These are phyloP conservation scores for Hoplodrina blanda DNA, from an alignment of 2,888 invertebrate species.

Conservation along the genomic window DNA sequence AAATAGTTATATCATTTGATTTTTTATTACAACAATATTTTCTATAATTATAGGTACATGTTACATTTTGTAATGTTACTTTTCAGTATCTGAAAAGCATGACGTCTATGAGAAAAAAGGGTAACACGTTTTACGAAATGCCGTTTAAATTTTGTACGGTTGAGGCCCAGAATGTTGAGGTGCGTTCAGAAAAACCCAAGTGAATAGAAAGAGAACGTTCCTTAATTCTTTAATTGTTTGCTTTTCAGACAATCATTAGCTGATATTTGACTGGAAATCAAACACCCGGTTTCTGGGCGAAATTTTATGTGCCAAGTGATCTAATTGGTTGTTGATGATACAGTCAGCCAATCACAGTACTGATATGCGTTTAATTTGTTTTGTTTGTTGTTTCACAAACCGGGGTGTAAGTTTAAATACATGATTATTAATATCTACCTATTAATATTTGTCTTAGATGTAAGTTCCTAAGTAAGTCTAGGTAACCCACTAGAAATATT, in stretches of 20 bases:
- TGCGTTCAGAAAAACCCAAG: constrained; percentile 12
- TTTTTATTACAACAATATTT: not conserved
- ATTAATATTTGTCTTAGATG: not conserved
- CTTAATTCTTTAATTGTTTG: not conserved
- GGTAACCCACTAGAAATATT: not conserved
- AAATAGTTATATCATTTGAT: not conserved
- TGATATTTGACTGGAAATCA: not conserved
- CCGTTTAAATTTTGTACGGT: constrained; percentile 25
- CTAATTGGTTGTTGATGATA: too few species aligned
- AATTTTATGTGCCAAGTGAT: not conserved
- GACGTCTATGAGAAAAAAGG: not conserved
- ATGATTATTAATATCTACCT: not conserved
- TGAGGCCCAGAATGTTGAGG: too few species aligned
- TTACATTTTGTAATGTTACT: not conserved
- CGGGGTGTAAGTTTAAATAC: not conserved
- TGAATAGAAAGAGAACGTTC: not conserved
- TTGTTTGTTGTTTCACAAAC: not conserved
- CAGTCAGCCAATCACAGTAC: too few species aligned
- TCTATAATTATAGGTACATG: not conserved
- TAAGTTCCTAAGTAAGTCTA: not conserved
- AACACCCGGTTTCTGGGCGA: not conserved
- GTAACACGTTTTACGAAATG: not conserved
- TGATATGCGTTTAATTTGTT: not conserved
- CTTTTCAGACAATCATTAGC: too few species aligned
- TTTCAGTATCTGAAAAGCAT: not conserved